Percentiles rank a stretch among this genome's conserved stretches.
Evolutionary conservation across 1,140 invertebrate genomes (phyloP).

Genomic region (Yoshiicerus persimilis): DNA sequence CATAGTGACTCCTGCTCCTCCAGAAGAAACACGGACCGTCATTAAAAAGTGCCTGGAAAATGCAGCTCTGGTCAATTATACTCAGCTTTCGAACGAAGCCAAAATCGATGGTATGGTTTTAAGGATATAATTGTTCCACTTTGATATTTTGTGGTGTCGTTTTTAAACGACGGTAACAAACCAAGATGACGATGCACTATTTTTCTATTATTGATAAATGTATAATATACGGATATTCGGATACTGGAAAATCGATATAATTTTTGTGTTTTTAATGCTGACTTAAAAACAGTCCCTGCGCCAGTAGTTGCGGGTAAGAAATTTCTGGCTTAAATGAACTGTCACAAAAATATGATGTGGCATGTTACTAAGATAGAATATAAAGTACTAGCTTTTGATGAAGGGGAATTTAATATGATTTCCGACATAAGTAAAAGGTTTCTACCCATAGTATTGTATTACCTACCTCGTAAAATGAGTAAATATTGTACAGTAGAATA

Average conservation of each 20-base stretch:
- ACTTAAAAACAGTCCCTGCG: not conserved
- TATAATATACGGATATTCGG: not conserved
- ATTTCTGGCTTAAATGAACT: not conserved
- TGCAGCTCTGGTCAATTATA: conserved; percentile 97
- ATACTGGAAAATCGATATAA: not conserved
- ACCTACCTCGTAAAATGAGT: too few relatives aligned
- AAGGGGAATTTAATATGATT: too few relatives aligned
- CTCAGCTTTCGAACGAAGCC: conserved; percentile 90
- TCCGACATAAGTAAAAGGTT: not conserved
- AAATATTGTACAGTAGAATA: too few relatives aligned
- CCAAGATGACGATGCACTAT: too few relatives aligned
- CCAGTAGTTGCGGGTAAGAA: conserved; percentile 18
- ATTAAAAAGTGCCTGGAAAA: conserved; percentile 97
- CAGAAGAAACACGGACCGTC: conserved; percentile 92
- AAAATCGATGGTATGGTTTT: conserved; percentile 86
- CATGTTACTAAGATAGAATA: not conserved
- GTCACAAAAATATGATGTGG: not conserved
- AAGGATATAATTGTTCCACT: not conserved
- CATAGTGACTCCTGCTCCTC: conserved; percentile 93
- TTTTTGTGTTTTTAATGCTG: conserved; percentile 10
- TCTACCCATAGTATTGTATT: too few relatives aligned
- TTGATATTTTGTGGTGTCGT: not conserved
- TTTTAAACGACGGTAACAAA: not conserved
- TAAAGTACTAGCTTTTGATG: too few relatives aligned
- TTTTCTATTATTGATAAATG: not conserved